phyloP scores from a whole-genome alignment of 2,888 invertebrate species.

The Saturnia pavonia region DNA sequence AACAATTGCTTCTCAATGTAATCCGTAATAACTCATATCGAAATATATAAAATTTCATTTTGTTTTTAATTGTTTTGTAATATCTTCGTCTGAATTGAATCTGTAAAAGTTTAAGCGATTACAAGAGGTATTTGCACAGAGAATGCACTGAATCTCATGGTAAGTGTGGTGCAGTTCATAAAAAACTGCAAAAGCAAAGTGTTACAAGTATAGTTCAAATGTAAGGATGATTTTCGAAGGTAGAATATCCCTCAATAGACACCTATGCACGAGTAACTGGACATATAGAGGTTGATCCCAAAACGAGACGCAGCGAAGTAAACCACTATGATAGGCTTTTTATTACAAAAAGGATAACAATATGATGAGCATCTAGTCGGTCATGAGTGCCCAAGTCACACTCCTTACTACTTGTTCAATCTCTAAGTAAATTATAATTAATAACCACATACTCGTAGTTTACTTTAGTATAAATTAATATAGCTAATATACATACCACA shows the following conservation, averaged over 20 bases:
- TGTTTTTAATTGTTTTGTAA: slow-evolving; percentile 30
- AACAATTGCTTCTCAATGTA: slow-evolving; percentile 39
- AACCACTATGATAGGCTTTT: neutral
- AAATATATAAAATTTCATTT: slow-evolving; percentile 33
- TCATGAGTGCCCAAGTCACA: neutral
- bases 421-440: neutral
- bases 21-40: slow-evolving; percentile 26
- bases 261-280: too few species aligned
- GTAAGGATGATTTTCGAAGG: neutral
- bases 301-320: neutral
- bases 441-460: neutral
- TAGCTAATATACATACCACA: slow-evolving; percentile 38
- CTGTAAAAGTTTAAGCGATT: slow-evolving; percentile 39
- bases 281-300: neutral
- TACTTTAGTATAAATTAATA: neutral
- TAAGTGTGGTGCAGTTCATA: neutral
- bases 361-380: neutral
- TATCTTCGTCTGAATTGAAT: slow-evolving; percentile 31
- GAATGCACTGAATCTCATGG: neutral
- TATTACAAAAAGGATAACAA: neutral
- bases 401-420: neutral
- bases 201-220: neutral
- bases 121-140: neutral
- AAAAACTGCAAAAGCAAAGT: neutral
- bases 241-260: neutral